These are phyloP conservation scores for Chrysolina oricalcia DNA, from an alignment of 2,888 invertebrate genomes.

Conservation along the genomic window DNA sequence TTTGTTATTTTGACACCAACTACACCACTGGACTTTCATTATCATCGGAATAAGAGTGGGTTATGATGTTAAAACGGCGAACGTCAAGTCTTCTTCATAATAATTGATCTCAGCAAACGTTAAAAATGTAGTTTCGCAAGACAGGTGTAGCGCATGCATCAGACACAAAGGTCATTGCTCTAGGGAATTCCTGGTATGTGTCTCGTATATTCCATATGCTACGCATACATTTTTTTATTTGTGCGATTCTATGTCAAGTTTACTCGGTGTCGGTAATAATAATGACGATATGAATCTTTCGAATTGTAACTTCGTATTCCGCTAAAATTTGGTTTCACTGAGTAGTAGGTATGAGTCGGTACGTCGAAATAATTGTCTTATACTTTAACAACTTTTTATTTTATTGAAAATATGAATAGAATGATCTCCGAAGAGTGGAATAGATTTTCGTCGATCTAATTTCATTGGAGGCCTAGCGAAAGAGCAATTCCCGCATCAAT, in stretches of 20 bases:
- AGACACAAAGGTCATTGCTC: conserved; percentile 43
- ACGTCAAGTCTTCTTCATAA: conserved; percentile 11
- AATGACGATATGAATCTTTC: not conserved
- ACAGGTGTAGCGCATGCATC: conserved; percentile 42
- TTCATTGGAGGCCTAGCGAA: no score
- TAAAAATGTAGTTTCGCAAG: conserved; percentile 35
- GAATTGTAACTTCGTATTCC: not conserved
- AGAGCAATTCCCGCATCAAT: no score
- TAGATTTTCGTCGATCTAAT: no score
- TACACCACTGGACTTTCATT: conserved; percentile 1
- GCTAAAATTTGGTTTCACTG: not conserved
- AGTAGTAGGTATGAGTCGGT: no score
- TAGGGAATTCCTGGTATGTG: conserved; percentile 46
- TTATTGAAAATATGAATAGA: no score
- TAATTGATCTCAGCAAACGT: conserved; percentile 17
- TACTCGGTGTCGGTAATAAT: not conserved
- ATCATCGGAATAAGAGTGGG: conserved; percentile 21
- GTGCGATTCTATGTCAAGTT: conserved; percentile 6
- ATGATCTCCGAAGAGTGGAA: no score
- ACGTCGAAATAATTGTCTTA: no score
- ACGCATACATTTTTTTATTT: not conserved
- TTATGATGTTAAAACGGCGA: conserved; percentile 1
- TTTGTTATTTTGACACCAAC: not conserved
- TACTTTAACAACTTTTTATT: no score
- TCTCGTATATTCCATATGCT: conserved; percentile 39